Base-by-base conservation (phyloP, 2,797 vertebrate species). In the Brotula barbata region DNA sequence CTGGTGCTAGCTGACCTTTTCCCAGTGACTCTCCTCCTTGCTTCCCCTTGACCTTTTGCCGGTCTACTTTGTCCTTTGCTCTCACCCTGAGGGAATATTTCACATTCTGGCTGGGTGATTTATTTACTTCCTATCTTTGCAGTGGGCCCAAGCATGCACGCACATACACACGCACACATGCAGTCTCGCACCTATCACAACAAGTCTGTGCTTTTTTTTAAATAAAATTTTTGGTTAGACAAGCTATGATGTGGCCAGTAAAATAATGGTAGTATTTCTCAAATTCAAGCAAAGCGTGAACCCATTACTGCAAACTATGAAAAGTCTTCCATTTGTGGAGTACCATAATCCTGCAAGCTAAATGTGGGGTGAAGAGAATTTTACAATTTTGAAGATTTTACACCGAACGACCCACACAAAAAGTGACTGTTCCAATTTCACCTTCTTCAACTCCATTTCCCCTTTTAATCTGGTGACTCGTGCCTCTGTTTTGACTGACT, bases 11-110 rank as follows among this genome's bases (percentile, higher is more conserved):
- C 25, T 51, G 81, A 90, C 86, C 88, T 89, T 90, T 89, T 83
- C 76, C 76, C 64, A 8, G 19, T 49, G 47, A 71, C 49, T 75
- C 66, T 75, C 67, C 66, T 78, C 58, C 65, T 68, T 54, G 69
- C 68, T 74, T 88, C 82, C 75, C 81, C 85, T 89, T 88, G 88
- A 90, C 89, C 88, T 91, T 91, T 87, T 42, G 52, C 66, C 46
- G 73, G 53, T 78, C 82, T 77, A 71, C 80, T 83, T 76, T 82
- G 75, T 83, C 87, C 82, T 83, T 88, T 87, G 71, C 74, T 82
- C 78, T 82, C 40, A 64, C 72, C 86, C 66, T 1, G 46, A 82
- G 82, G 86, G 86, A 83, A 84, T 77, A 80, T 75, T 81, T 85
- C 83, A 80, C 83, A 76, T 76, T 82, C 45, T 23, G 56, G 59